Base-by-base conservation (phyloP, 92 coral and sea anemone species). In the Actinostola sp. region DNA sequence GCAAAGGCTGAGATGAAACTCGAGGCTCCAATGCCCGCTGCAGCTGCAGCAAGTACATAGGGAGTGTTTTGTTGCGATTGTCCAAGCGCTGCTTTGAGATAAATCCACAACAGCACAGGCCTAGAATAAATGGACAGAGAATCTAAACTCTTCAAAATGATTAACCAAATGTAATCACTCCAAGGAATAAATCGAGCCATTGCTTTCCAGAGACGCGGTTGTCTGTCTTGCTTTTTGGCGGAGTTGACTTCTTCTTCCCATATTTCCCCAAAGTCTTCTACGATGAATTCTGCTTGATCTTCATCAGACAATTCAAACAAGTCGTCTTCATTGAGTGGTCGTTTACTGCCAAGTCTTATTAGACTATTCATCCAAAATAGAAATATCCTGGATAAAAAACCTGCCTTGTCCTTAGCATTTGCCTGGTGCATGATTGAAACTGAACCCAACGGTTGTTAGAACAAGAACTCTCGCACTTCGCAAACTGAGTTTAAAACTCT, bases 121-220 rank as follows among this genome's bases (percentile, higher is more conserved):
- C 20, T 30, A 7, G 60, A 44, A 13, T 33, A 57, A 24, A 17
- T 44, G 31, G 58, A n/a, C 2, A 61, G 35, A 8, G 70, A 34
- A 17, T 54, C 79, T 30, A 41, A 8, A 13, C 23, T n/a, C 31
- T 61, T 59, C 19, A 61, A 31, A 21, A 36, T 41, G 21, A 46
- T 27, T 34, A 74, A 15, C 10, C 21, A 0, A 5, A 48, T 10
- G 24, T 31, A 74, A 15, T 49, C 51, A 16, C 33, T 45, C 12
- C 32, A 15, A 48, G 61, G n/a, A 62, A 74, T 35, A 20, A 62
- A 59, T n/a, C 49, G 20, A 11, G 23, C 8, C 62, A 74, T 32
- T 26, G 70, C 71, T 63, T 43, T 45, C 80, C 80, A 74, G 8
- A 74, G 53, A 20, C 80, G 56, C n/a, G 80, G 80, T 16, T 34